These are phyloP conservation scores for Lucilia sericata DNA, from an alignment of 1,140 invertebrate species.

Conservation along the genomic window DNA sequence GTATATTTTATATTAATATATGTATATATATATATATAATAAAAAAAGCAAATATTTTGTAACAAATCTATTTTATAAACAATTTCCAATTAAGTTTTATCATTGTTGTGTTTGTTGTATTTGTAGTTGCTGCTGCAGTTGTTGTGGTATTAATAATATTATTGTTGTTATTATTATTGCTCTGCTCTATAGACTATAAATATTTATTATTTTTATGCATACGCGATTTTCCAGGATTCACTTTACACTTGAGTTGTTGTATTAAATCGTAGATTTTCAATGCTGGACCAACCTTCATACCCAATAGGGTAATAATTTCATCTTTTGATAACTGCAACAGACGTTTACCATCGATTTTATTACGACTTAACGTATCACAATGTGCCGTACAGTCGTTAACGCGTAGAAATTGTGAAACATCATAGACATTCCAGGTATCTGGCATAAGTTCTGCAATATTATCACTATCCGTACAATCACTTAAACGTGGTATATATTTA, in stretches of 20 bases:
- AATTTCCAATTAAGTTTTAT: conserved; percentile 40
- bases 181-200: conserved; percentile 59
- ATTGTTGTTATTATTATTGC: neutral
- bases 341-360: conserved; percentile 83
- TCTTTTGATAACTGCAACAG: conserved; percentile 87
- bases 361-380: conserved; percentile 81
- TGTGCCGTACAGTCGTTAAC: conserved; percentile 92
- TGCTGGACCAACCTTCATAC: conserved; percentile 94
- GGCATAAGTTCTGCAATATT: conserved; percentile 73
- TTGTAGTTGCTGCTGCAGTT: neutral
- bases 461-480: conserved; percentile 55
- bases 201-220: conserved; percentile 65
- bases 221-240: conserved; percentile 65
- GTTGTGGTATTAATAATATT: neutral
- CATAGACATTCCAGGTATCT: conserved; percentile 82
- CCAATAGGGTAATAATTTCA: conserved; percentile 88
- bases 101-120: conserved; percentile 27
- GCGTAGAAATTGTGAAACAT: conserved; percentile 88
- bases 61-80: conserved; percentile 35
- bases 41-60: neutral
- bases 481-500: conserved; percentile 66
- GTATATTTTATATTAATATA: neutral
- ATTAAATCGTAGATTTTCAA: conserved; percentile 94
- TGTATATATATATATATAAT: neutral
- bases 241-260: conserved; percentile 79